These are phyloP conservation scores for Drosophila baimaii DNA, from an alignment of 1,140 invertebrate genomes.

Conservation along the genomic window DNA sequence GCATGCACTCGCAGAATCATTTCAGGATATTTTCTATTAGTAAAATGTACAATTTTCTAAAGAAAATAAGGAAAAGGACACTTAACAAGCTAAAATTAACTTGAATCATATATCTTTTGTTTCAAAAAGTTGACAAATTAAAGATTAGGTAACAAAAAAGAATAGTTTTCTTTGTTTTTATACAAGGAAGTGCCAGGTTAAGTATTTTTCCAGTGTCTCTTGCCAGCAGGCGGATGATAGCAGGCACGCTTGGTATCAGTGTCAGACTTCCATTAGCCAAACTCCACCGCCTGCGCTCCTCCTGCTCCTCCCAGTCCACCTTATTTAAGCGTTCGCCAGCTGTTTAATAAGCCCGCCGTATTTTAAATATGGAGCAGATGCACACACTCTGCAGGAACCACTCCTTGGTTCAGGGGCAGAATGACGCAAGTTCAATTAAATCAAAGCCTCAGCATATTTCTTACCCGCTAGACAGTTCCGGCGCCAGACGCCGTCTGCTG, in stretches of 20 bases:
- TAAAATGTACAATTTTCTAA: background rate
- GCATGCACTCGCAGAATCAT: conserved; percentile 10
- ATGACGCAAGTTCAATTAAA: conserved; percentile 77
- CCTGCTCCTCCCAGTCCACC: background rate
- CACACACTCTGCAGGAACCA: conserved; percentile 23
- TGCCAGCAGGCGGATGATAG: background rate
- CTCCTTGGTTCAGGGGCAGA: conserved; percentile 2
- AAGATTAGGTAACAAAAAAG: background rate
- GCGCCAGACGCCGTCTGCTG: conserved; percentile 81
- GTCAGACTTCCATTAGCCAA: conserved; percentile 55
- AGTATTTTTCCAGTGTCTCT: conserved; percentile 9
- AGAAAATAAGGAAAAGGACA: background rate
- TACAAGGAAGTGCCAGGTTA: too few species aligned
- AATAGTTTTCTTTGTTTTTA: background rate
- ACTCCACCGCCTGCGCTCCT: conserved; percentile 2
- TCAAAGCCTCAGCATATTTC: conserved; percentile 78
- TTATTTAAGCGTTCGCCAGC: conserved; percentile 10
- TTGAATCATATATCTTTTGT: too few species aligned
- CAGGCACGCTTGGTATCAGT: conserved; percentile 29
- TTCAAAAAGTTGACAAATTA: too few species aligned
- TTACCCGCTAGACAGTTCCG: conserved; percentile 81
- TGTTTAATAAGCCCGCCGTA: conserved; percentile 72
- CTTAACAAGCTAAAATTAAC: too few species aligned
- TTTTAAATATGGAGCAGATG: conserved; percentile 74
- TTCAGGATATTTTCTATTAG: background rate